Evolutionary conservation across 2,113 vertebrate species (phyloP).

Genomic region (Tinamus guttatus): DNA sequence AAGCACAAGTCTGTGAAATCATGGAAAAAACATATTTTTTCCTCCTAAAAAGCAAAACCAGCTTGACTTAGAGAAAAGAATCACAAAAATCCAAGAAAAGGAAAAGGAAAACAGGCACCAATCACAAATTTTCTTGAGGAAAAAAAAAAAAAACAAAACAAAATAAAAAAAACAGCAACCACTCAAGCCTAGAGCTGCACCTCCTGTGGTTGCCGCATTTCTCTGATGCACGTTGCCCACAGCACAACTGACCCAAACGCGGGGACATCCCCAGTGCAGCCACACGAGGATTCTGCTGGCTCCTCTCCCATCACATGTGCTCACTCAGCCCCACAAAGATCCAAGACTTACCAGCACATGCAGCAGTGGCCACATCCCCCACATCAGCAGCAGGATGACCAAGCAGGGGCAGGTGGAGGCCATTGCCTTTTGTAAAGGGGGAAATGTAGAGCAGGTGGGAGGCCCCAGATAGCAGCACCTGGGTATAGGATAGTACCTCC

Average conservation of each 20-base stretch:
- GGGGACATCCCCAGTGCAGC: no score
- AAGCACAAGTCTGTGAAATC: neutral
- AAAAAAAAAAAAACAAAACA: no score
- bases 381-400: rapidly evolving
- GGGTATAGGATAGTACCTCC: neutral
- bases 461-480: neutral
- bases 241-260: neutral
- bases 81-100: neutral
- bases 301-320: no score
- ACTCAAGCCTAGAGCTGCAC: neutral
- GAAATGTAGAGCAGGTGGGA: rapidly evolving
- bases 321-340: no score
- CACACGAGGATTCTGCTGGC: no score
- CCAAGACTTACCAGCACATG: neutral
- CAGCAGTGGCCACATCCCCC: rapidly evolving
- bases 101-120: rapidly evolving
- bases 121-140: neutral
- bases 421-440: rapidly evolving
- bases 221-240: neutral
- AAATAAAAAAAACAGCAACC: no score
- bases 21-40: neutral
- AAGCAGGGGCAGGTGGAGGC: rapidly evolving
- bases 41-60: neutral
- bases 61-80: neutral
- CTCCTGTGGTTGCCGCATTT: neutral